Percentiles rank a stretch among this genome's conserved stretches.
Conservation (phyloP, 2,888 invertebrate species). For the Gastrophysa polygoni region DNA sequence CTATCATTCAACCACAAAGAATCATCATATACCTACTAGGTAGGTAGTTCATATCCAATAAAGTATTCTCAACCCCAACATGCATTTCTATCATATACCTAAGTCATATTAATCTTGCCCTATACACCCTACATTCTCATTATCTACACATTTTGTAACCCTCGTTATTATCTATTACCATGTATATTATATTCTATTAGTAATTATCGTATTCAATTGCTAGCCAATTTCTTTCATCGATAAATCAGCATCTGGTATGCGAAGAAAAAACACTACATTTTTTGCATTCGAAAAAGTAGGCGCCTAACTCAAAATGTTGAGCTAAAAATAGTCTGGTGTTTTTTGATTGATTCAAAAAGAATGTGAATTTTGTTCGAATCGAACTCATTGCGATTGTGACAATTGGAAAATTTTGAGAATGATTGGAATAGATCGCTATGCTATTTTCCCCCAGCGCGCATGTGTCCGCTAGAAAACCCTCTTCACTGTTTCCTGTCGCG, state of each 20-base stretch:
- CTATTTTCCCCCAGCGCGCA: slow-evolving; percentile 13
- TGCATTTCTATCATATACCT: no score
- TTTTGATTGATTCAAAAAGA: background rate
- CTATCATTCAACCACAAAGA: no score
- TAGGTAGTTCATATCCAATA: no score
- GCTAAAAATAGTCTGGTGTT: no score
- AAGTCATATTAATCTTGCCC: no score
- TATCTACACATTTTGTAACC: no score
- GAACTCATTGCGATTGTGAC: background rate
- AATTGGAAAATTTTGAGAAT: background rate
- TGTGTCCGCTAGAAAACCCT: slow-evolving; percentile 19
- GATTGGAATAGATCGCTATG: background rate
- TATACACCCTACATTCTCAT: no score
- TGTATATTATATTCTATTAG: background rate
- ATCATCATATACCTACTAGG: no score
- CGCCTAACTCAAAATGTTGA: background rate
- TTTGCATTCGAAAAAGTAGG: background rate
- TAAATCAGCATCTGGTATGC: no score
- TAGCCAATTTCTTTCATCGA: background rate
- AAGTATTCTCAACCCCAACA: no score
- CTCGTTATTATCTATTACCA: no score
- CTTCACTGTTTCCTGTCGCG: slow-evolving; percentile 21
- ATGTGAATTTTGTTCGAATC: background rate
- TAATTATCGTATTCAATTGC: background rate
- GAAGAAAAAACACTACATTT: slow-evolving; percentile 1